Evolutionary conservation across 2,888 invertebrate species (phyloP).

Genomic region (Thumatha senex): DNA sequence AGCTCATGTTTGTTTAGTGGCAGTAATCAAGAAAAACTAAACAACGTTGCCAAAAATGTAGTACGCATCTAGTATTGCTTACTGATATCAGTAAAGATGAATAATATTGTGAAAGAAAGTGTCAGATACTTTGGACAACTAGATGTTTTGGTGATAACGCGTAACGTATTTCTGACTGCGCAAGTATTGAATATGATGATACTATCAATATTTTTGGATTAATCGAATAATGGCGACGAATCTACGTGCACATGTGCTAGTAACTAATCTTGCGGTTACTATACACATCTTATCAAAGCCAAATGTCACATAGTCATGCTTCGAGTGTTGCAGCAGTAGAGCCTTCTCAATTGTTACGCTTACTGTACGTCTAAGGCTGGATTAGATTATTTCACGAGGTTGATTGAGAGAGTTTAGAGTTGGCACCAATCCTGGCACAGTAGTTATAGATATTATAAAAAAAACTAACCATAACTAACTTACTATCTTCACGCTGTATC

Average conservation of each 20-base stretch:
- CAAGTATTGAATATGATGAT: slow-evolving; percentile 6
- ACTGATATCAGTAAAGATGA: slow-evolving; percentile 18
- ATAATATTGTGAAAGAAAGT: slow-evolving; percentile 11
- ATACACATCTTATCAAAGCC: slow-evolving; percentile 17
- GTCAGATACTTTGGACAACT: slow-evolving; percentile 12
- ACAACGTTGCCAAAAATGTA: slow-evolving; percentile 5
- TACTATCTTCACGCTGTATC: too few species aligned
- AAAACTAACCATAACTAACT: too few species aligned
- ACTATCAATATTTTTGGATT: slow-evolving; percentile 13
- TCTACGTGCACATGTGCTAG: slow-evolving; percentile 3
- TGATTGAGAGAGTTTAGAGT: slow-evolving; percentile 1
- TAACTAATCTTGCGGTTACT: slow-evolving; percentile 4
- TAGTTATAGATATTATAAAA: background rate
- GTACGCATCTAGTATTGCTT: slow-evolving; percentile 7
- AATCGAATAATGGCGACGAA: slow-evolving; percentile 8
- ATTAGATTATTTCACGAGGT: slow-evolving; percentile 5
- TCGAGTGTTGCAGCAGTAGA: slow-evolving; percentile 14
- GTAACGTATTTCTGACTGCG: slow-evolving; percentile 2
- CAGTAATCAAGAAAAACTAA: slow-evolving; percentile 30
- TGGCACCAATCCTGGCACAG: slow-evolving; percentile 27
- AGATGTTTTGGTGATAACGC: slow-evolving; percentile 22
- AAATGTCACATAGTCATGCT: slow-evolving; percentile 88
- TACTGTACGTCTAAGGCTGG: slow-evolving; percentile 7
- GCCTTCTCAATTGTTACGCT: background rate
- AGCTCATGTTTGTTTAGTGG: slow-evolving; percentile 30